A percentile compares a stretch with the other conserved stretches of the same genome.
phyloP scores from a whole-genome alignment of 2,113 vertebrate genomes.

The Albula glossodonta region DNA sequence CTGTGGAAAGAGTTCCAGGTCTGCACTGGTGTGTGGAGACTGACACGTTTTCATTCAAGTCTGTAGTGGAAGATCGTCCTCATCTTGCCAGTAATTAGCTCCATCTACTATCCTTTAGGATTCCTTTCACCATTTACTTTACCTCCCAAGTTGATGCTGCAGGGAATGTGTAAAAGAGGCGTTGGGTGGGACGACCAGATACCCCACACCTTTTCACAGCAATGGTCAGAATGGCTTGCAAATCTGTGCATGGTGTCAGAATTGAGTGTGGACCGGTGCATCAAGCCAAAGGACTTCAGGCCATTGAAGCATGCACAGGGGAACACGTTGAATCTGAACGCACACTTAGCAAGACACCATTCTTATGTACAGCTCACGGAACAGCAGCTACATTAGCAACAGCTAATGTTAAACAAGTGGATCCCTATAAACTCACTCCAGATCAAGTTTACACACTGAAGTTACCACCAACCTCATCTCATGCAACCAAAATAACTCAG shows the following conservation, averaged over 20 bases:
- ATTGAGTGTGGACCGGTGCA: background rate
- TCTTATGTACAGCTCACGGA: no score
- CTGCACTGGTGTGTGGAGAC: background rate
- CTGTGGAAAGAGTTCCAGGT: background rate
- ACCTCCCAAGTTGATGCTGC: background rate
- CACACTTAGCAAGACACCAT: no score
- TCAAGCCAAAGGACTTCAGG: background rate
- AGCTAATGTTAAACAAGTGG: no score
- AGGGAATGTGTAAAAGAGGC: slow-evolving; percentile 4
- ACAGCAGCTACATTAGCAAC: no score
- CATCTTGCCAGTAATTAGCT: slow-evolving; percentile 22
- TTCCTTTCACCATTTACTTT: slow-evolving; percentile 25
- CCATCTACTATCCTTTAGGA: slow-evolving; percentile 33
- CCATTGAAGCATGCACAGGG: no score
- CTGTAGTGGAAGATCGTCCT: background rate
- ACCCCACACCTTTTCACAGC: background rate
- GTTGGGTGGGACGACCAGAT: slow-evolving; percentile 13
- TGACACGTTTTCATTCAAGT: background rate
- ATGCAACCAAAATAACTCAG: no score
- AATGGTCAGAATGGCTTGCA: slow-evolving; percentile 7
- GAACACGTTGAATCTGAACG: no score
- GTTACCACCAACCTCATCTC: no score
- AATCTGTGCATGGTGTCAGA: background rate
- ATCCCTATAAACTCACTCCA: no score
- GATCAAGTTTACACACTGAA: no score